Conservation (phyloP, 2,113 vertebrate species). For the Sinocyclocheilus anophthalmus region DNA sequence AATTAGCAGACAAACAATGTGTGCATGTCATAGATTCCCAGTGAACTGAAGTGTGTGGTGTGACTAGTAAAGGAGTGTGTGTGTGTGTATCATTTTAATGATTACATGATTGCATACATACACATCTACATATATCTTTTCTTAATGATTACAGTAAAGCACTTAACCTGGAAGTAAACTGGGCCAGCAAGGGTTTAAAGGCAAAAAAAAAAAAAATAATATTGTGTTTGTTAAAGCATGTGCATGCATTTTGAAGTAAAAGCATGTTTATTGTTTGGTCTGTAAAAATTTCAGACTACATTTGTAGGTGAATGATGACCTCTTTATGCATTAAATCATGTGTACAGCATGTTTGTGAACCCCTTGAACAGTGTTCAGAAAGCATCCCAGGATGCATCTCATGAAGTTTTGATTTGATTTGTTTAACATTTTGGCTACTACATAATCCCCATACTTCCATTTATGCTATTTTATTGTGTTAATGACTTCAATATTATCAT, state of each 20-base stretch:
- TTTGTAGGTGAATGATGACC: background rate
- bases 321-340: background rate
- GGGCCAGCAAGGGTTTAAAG: too few species aligned
- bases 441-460: background rate
- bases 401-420: too few species aligned
- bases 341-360: background rate
- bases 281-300: background rate
- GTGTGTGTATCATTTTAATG: too few species aligned
- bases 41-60: background rate
- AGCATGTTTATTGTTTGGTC: background rate
- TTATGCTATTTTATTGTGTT: background rate
- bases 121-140: background rate
- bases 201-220: too few species aligned
- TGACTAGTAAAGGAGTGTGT: background rate
- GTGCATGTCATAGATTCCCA: background rate
- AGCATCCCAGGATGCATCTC: background rate
- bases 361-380: background rate
- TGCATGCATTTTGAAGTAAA: background rate
- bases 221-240: background rate
- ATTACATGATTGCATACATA: background rate
- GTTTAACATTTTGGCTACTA: background rate
- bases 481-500: background rate
- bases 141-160: background rate
- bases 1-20: conserved; percentile 29
- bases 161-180: too few species aligned